Base-by-base conservation (phyloP, 2,888 invertebrate species). In the Plagodis dolabraria region DNA sequence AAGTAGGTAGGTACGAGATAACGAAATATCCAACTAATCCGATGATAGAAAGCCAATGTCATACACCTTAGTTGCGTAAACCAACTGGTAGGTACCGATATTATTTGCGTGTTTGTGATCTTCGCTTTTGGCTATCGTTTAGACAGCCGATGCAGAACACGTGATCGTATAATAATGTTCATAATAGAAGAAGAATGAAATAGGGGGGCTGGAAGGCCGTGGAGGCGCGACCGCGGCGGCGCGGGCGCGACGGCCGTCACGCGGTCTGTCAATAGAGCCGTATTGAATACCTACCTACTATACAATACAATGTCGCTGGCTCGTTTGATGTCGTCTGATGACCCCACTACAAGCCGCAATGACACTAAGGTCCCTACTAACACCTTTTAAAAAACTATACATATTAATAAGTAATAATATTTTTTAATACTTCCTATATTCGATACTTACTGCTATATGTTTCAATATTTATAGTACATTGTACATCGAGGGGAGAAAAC, bases 331-430 rank as follows among this genome's bases (percentile, higher is more conserved):
- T 53, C 76, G 80, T 78, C 73, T 83, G 80, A 82, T 85, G 83
- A 83, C 86, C 85, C 82, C 79, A 77, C 72, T 75, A 77, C 82
- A 79, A 69, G 65, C 68, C 60, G 80, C 80, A 83, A 83, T 83
- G 76, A 75, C 75, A 75, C 72, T 73, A 22, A 22, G 22, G 22
- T 22, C 22, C 22, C 22, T 22, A 22, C 22, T 22, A 22, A 22
- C 1, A 22, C 22, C 22, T 22, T 22, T 22, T 22, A 4, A 22
- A 22, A 2, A 22, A 1, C 4, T 22, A 22, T 22, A 22, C 4
- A 22, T 22, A 22, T 22, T 22, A 22, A 22, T 22, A 22, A 2
- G 4, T 22, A 22, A 22, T 22, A n/a, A n/a, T n/a, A n/a, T n/a
- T n/a, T n/a, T n/a, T n/a, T n/a, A n/a, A n/a, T n/a, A n/a, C n/a